Evolutionary conservation across 2,113 vertebrate species (phyloP), one percentile per base, ranked within the genome.

Genomic region (Paraplagusia blochii): DNA sequence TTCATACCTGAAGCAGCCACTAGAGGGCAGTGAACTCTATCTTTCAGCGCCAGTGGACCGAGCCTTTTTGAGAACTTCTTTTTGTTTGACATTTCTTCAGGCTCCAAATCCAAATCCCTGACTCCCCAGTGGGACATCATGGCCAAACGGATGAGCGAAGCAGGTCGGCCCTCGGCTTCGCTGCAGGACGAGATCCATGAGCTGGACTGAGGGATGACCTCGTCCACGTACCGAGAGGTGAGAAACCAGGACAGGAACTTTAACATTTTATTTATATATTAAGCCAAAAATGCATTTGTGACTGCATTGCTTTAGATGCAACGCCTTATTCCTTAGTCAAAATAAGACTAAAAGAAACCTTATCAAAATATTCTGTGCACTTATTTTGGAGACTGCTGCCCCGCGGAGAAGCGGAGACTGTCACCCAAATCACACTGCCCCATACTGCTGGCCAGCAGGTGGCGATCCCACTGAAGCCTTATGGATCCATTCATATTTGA

Each of bases 41-140:
- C 9, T 18, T 46, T 56, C 11, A 15, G 9, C 16, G 15, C 8
- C 12, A 34, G 22, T 56, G 55, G 22, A 18, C 34, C 42, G 36
- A 38, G 35, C 11, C 8, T 43, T 18, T 49, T 34, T 13, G 17
- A 2, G n/a, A n/a, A n/a, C n/a, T n/a, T n/a, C 19, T 55, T 46
- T 16, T 53, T 19, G 40, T 74, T 68, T 69, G 53, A 33, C 10
- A 82, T 45, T 62, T 80, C 50, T 0, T 43, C 56, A 97, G 96
- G 94, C 88, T 91, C 92, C 87, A 95, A 97, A 90, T 90, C 94
- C 90, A 94, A 98, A 92, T 86, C 82, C 83, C 63, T 90, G 74
- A 74, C 88, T 89, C 90, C 95, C 84, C 93, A 98, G 93, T 83
- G 96, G 96, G 92, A 98, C 90, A 95, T 94, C 89, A 72, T 96